A percentile compares a stretch with the other conserved stretches of the same genome.
Evolutionary conservation across 2,113 vertebrate species (phyloP).

Genomic region (Poeciliopsis turrubarensis): DNA sequence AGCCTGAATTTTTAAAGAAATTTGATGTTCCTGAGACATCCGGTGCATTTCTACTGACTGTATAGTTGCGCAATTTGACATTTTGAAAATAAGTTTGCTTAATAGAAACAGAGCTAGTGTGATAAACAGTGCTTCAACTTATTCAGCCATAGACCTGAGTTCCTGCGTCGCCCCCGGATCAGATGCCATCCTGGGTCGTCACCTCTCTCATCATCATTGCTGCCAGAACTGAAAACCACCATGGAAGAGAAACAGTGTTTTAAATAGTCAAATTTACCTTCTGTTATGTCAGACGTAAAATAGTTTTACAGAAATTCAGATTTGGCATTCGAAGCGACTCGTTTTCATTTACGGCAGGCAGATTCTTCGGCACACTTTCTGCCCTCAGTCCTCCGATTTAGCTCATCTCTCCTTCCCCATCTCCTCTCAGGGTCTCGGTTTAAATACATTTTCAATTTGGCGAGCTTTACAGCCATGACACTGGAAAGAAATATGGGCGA

Average conservation of each 20-base stretch:
- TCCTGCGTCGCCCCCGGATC: neutral
- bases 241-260: neutral
- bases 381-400: neutral
- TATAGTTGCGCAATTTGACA: too few species aligned
- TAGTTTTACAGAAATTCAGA: too few species aligned
- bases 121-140: too few species aligned
- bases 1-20: too few species aligned
- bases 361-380: neutral
- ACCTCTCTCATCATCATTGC: neutral
- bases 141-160: neutral
- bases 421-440: neutral
- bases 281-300: too few species aligned
- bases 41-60: too few species aligned
- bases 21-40: too few species aligned
- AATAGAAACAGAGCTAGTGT: too few species aligned
- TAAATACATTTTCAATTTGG: slow-evolving; percentile 12
- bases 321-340: neutral
- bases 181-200: neutral
- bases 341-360: neutral
- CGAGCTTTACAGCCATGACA: slow-evolving; percentile 22
- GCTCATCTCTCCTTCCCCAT: neutral
- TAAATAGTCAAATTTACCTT: neutral
- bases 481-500: slow-evolving; percentile 5
- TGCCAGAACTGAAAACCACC: neutral
- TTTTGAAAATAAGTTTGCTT: too few species aligned